Conservation (phyloP, 2,113 vertebrate species). For the Calidris pygmaea region DNA sequence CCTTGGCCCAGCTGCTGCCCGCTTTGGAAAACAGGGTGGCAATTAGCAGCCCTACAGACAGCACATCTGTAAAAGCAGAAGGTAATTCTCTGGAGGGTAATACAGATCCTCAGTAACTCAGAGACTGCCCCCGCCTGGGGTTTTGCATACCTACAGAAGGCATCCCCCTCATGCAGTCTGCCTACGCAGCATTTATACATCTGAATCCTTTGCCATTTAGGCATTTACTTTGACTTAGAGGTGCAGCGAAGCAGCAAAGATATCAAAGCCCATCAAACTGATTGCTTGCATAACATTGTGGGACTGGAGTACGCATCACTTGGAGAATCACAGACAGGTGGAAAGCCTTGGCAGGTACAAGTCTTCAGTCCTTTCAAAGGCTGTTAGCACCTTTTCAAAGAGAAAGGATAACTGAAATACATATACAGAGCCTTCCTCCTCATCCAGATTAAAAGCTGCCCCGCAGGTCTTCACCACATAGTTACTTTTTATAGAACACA, state of each 20-base stretch:
- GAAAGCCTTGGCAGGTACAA: background rate
- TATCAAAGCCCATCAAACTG: background rate
- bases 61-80: background rate
- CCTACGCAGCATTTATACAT: rapidly evolving
- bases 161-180: background rate
- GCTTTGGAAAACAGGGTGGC: background rate
- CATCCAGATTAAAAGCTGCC: background rate
- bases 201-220: background rate
- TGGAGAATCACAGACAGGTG: background rate
- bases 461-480: background rate
- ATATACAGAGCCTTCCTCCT: background rate
- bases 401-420: background rate
- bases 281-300: background rate
- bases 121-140: rapidly evolving
- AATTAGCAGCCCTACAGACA: background rate
- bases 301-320: background rate
- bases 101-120: background rate
- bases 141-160: background rate
- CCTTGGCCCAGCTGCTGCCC: background rate
- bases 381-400: background rate
- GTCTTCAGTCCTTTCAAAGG: background rate
- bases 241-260: background rate
- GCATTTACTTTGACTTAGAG: background rate
- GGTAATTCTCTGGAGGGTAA: background rate
- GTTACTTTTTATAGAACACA: background rate